A percentile compares a stretch with the other conserved stretches of the same genome.
These are phyloP conservation scores for Pipra filicauda DNA, from an alignment of 2,113 vertebrate species.

Conservation along the genomic window DNA sequence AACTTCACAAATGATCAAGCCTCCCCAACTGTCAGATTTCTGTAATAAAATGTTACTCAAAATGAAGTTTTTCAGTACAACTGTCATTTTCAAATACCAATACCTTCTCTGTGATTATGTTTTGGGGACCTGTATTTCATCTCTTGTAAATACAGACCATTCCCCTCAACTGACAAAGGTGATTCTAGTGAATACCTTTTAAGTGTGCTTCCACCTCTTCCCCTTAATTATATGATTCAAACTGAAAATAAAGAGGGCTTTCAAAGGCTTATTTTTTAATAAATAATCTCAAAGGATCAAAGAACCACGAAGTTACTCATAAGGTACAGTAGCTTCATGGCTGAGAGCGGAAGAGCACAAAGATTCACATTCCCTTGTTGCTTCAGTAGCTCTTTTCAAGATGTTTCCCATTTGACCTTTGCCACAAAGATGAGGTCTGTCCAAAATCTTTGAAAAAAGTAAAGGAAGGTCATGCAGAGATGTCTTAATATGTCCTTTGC, in stretches of 20 bases:
- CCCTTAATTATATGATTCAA: background rate
- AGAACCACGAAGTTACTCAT: constrained; percentile 38
- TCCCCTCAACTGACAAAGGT: background rate
- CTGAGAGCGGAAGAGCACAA: constrained; percentile 43
- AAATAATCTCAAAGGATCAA: constrained; percentile 50
- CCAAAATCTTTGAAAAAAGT: constrained; percentile 37
- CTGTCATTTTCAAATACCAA: background rate
- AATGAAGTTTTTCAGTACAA: background rate
- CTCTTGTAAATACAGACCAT: background rate
- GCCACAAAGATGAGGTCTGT: constrained; percentile 47
- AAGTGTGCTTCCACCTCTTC: background rate
- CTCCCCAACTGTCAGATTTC: background rate
- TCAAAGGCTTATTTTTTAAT: constrained; percentile 53
- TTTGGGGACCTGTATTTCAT: background rate
- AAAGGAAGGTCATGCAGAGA: constrained; percentile 48
- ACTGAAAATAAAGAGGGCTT: constrained; percentile 29
- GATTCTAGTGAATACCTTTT: background rate
- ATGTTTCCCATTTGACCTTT: constrained; percentile 63
- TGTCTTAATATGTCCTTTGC: constrained; percentile 51
- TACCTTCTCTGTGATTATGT: background rate
- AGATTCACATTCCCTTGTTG: constrained; percentile 44
- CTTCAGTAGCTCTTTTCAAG: constrained; percentile 64
- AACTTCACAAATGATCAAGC: background rate
- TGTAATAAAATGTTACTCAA: background rate
- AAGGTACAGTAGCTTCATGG: constrained; percentile 42